Percentiles rank a stretch among this genome's conserved stretches.
Evolutionary conservation across 2,888 invertebrate species (phyloP).

Genomic region (Parthenolecanium corni): DNA sequence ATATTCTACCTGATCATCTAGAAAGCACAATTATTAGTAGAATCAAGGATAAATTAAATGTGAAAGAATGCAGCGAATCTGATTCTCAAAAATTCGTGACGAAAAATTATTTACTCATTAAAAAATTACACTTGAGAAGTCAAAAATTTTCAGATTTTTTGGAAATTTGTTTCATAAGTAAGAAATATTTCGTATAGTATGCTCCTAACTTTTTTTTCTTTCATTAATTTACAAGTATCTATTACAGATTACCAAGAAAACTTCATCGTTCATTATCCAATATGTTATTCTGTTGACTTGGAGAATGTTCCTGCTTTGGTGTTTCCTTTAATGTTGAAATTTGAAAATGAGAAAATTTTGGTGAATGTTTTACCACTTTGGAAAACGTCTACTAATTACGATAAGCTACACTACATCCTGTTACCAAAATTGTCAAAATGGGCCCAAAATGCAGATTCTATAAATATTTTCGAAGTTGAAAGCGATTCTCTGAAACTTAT

Average conservation of each 20-base stretch:
- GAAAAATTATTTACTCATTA: not conserved
- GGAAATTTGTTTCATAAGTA: slow-evolving; percentile 7
- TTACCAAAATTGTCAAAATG: slow-evolving; percentile 16
- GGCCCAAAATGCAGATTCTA: slow-evolving; percentile 5
- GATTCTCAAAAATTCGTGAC: not conserved
- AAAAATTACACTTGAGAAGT: not conserved
- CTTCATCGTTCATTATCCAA: not conserved
- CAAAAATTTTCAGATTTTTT: not conserved
- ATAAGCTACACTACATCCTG: slow-evolving; percentile 2
- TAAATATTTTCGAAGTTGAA: not conserved
- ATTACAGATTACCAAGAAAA: slow-evolving; percentile 8
- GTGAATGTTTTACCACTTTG: not conserved
- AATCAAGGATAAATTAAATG: not conserved
- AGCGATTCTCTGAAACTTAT: slow-evolving; percentile 6
- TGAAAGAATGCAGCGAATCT: not conserved
- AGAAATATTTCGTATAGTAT: no score
- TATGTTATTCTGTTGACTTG: not conserved
- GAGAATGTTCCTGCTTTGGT: not conserved
- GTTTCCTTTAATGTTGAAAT: not conserved
- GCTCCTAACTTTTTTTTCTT: no score
- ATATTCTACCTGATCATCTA: not conserved
- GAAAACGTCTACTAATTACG: not conserved
- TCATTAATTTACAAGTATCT: not conserved
- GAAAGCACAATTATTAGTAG: not conserved
- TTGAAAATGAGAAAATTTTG: not conserved